Evolutionary conservation across 2,797 vertebrate species (phyloP).

Genomic region (Pteropus rufus): DNA sequence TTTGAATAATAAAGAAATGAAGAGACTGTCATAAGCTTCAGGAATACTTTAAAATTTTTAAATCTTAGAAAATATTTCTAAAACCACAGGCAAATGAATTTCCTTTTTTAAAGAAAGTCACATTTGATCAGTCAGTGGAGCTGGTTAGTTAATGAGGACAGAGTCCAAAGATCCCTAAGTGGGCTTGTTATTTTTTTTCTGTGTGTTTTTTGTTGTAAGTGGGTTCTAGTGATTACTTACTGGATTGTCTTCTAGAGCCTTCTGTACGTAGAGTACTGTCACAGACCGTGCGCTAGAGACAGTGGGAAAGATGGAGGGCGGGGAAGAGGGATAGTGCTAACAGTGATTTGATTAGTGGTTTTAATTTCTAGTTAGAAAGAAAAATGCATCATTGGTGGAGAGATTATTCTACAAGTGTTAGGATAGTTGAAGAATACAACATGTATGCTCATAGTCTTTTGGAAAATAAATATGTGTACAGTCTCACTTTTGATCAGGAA

Average conservation of each 20-base stretch:
- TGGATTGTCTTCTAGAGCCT: neutral
- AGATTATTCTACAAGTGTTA: neutral
- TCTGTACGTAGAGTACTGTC: neutral
- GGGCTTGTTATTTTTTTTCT: neutral
- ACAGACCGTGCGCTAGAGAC: neutral
- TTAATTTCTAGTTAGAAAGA: neutral
- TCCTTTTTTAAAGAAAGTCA: neutral
- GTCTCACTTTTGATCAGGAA: neutral
- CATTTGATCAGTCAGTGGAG: neutral
- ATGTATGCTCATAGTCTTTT: neutral
- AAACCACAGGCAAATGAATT: neutral
- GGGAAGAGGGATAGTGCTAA: neutral
- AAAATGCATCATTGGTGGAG: neutral
- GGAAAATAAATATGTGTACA: neutral
- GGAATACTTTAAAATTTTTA: neutral
- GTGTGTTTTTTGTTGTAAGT: neutral
- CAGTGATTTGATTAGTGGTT: neutral
- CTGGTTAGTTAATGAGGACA: neutral
- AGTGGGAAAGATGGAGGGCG: neutral
- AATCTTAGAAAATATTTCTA: neutral
- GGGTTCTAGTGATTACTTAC: neutral
- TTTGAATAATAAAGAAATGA: neutral
- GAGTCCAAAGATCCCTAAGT: neutral
- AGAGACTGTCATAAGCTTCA: neutral
- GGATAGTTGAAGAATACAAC: neutral